Evolutionary conservation across 2,888 invertebrate genomes (phyloP).

Genomic region (Dermolepida albohirtum): DNA sequence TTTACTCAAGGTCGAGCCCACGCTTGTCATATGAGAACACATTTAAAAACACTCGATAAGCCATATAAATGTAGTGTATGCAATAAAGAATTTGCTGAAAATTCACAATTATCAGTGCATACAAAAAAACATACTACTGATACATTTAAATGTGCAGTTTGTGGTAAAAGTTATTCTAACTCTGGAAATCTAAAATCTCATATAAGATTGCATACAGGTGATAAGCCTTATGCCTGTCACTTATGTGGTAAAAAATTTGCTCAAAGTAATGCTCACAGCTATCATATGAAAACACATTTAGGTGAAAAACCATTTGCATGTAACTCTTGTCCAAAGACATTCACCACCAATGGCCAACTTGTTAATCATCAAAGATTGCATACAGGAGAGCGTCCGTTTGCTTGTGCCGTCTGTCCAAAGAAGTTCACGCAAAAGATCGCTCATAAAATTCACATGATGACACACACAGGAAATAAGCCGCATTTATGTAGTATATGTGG

Average conservation of each 20-base stretch:
- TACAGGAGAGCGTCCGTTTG: slow-evolving; percentile 58
- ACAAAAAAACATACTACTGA: slow-evolving; percentile 51
- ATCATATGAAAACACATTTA: slow-evolving; percentile 54
- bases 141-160: slow-evolving; percentile 51
- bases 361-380: slow-evolving; percentile 53
- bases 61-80: slow-evolving; percentile 51
- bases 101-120: slow-evolving; percentile 52
- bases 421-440: slow-evolving; percentile 56
- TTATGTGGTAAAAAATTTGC: slow-evolving; percentile 54
- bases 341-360: slow-evolving; percentile 54
- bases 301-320: slow-evolving; percentile 50
- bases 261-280: slow-evolving; percentile 52
- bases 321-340: slow-evolving; percentile 50
- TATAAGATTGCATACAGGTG: slow-evolving; percentile 51
- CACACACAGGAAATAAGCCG: slow-evolving; percentile 52
- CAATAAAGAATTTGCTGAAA: slow-evolving; percentile 52
- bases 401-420: slow-evolving; percentile 59
- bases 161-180: slow-evolving; percentile 55
- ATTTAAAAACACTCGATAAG: slow-evolving; percentile 48
- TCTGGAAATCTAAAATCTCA: slow-evolving; percentile 53
- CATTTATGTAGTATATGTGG: slow-evolving; percentile 54
- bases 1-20: slow-evolving; percentile 55
- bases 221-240: slow-evolving; percentile 55
- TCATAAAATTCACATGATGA: slow-evolving; percentile 53
- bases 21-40: slow-evolving; percentile 55